Conservation (phyloP, 2,113 vertebrate species). For the Emydocephalus ijimae region DNA sequence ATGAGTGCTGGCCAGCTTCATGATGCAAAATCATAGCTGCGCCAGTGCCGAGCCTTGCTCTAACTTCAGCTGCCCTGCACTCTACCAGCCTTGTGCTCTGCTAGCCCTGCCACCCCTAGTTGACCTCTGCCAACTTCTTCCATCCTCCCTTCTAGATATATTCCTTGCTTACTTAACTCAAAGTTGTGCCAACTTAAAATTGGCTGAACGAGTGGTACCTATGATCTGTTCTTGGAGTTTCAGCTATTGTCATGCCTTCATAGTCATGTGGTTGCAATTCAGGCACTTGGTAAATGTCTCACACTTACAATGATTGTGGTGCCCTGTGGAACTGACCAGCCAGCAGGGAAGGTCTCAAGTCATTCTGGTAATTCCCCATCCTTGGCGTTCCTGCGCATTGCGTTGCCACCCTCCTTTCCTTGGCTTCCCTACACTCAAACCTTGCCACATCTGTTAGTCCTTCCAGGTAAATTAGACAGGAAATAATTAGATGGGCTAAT, state of each 20-base stretch:
- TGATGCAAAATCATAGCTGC: background rate
- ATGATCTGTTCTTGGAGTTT: background rate
- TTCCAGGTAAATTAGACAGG: background rate
- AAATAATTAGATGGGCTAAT: background rate
- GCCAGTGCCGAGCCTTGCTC: background rate
- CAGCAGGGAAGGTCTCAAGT: background rate
- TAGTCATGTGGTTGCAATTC: background rate
- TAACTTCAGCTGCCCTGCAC: background rate
- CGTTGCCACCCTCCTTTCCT: background rate
- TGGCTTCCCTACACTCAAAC: background rate
- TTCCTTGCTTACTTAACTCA: background rate
- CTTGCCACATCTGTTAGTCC: background rate
- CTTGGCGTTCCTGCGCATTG: background rate
- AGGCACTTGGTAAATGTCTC: background rate
- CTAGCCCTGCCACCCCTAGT: background rate
- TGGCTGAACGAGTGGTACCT: background rate
- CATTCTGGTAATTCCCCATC: background rate
- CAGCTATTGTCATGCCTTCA: background rate
- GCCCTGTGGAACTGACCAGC: background rate
- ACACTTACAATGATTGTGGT: background rate
- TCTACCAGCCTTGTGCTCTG: background rate
- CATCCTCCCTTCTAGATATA: background rate
- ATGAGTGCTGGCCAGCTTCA: background rate
- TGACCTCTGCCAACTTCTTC: background rate
- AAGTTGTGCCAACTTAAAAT: background rate